Percentiles rank a stretch among this genome's conserved stretches.
Conservation (phyloP, 2,797 vertebrate species). For the Notoglanidium macrostoma region DNA sequence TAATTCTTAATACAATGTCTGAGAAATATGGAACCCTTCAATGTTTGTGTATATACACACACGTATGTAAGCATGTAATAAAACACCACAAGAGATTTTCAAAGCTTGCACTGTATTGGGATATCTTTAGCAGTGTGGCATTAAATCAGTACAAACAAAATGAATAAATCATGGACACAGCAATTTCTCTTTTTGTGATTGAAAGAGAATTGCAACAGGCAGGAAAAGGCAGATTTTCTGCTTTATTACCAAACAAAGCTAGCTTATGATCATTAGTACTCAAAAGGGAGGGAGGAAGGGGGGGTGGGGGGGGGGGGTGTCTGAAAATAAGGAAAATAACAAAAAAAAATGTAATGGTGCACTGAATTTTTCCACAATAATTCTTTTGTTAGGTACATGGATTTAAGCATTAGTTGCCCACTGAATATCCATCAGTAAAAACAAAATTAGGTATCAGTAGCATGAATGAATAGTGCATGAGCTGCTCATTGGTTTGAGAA, state of each 20-base stretch:
- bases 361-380: conserved; percentile 37
- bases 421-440: conserved; percentile 64
- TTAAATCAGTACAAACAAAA: conserved; percentile 62
- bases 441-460: conserved; percentile 82
- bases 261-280: conserved; percentile 79
- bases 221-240: conserved; percentile 83
- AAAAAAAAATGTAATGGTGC: conserved; percentile 72
- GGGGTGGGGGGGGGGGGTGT: conserved; percentile 57
- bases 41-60: conserved; percentile 41
- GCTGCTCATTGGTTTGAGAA: conserved; percentile 72
- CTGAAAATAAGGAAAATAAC: conserved; percentile 74
- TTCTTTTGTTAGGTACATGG: conserved; percentile 67
- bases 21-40: not conserved
- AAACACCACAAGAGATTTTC: conserved; percentile 65
- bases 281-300: conserved; percentile 47
- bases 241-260: conserved; percentile 82
- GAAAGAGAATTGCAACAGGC: conserved; percentile 76
- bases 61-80: conserved; percentile 61
- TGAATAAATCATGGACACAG: conserved; percentile 57
- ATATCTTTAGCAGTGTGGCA: conserved; percentile 77
- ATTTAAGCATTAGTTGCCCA: conserved; percentile 65
- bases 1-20: conserved; percentile 54
- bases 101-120: conserved; percentile 75
- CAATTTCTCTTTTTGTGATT: conserved; percentile 82
- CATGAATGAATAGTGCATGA: conserved; percentile 77